Conservation (phyloP, 2,113 vertebrate species). For the Oceanodroma tethys region DNA sequence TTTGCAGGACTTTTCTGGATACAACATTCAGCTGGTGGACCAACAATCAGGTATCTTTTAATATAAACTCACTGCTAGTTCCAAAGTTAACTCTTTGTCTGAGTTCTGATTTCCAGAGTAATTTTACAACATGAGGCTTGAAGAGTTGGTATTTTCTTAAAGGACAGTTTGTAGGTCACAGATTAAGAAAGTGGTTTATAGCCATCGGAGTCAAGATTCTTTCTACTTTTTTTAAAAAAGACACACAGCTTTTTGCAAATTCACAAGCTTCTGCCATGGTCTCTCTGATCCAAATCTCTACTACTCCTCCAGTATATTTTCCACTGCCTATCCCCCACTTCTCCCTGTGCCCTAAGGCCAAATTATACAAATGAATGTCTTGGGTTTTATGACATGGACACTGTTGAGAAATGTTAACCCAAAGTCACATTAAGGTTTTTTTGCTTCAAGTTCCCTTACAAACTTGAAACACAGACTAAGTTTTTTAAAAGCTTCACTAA, state of each 20-base stretch:
- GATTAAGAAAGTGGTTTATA: slow-evolving; percentile 1
- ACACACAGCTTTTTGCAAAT: not conserved
- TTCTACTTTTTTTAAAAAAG: not conserved
- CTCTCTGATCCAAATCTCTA: not conserved
- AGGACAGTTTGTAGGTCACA: not conserved
- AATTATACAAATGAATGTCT: slow-evolving; percentile 32
- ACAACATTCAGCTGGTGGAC: not conserved
- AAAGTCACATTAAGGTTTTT: not conserved
- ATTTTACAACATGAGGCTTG: not conserved
- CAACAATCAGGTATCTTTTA: not conserved
- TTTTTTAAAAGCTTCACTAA: not conserved
- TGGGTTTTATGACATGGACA: not conserved
- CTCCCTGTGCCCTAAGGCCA: not conserved
- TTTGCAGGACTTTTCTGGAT: not conserved
- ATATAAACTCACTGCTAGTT: not conserved
- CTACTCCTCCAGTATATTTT: not conserved
- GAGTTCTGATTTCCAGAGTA: not conserved
- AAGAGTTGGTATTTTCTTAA: not conserved
- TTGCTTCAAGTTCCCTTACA: not conserved
- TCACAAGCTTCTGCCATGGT: not conserved
- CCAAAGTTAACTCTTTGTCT: not conserved
- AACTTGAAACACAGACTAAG: not conserved
- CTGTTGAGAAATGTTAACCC: slow-evolving; percentile 17
- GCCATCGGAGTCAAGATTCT: not conserved
- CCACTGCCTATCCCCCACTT: not conserved